These are phyloP conservation scores for Pectinophora gossypiella DNA, from an alignment of 1,140 invertebrate species.

Conservation along the genomic window DNA sequence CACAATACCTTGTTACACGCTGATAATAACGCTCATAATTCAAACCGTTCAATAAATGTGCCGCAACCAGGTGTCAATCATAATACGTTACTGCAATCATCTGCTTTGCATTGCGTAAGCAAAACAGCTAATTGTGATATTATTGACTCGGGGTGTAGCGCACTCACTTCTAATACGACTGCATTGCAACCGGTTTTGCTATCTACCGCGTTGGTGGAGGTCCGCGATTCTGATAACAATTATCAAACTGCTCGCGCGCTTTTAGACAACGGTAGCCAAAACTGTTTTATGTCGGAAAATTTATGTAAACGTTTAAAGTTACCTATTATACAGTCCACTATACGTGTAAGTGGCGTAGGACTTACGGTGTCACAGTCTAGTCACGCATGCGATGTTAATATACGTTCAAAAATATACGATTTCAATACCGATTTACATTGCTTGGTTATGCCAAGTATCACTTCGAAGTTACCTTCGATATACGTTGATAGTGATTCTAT, in stretches of 20 bases:
- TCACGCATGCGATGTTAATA: neutral
- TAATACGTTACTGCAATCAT: neutral
- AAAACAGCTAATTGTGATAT: neutral
- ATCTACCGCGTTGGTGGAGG: slow-evolving; percentile 6
- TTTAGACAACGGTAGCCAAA: slow-evolving; percentile 6
- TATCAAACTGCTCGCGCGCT: slow-evolving; percentile 1
- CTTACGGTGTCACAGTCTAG: neutral
- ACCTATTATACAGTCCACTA: slow-evolving; percentile 9
- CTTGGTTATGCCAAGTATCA: slow-evolving; percentile 4
- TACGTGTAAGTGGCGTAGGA: slow-evolving; percentile 6
- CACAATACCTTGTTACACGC: neutral
- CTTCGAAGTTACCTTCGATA: slow-evolving; percentile 5
- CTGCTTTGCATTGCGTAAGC: neutral
- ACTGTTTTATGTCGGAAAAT: slow-evolving; percentile 5
- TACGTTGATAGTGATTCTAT: neutral
- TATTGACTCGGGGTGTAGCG: neutral
- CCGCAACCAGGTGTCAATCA: neutral
- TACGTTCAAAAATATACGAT: slow-evolving; percentile 5
- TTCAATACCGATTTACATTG: slow-evolving; percentile 1
- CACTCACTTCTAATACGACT: neutral
- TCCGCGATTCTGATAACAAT: neutral
- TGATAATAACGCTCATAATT: neutral
- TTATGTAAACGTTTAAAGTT: slow-evolving; percentile 9
- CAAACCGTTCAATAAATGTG: neutral
- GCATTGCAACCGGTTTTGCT: slow-evolving; percentile 3